Evolutionary conservation across 2,113 vertebrate species (phyloP), one percentile per base, ranked within the genome.

Genomic region (Rhadina sibilatrix): DNA sequence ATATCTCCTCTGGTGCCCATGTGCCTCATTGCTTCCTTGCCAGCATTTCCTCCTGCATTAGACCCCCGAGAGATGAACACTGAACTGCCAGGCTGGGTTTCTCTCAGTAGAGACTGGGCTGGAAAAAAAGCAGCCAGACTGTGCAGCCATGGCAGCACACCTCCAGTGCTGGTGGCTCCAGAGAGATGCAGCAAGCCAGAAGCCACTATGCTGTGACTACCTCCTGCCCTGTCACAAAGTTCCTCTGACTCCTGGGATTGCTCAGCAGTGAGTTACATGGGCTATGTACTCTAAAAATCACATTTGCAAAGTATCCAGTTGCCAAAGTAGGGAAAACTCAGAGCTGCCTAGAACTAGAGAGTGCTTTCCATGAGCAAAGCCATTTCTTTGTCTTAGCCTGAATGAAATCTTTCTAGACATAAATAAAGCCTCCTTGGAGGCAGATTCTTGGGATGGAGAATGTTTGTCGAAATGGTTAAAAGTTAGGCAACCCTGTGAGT

Each of bases 51-150:
- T 87, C 42, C 56, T 35, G 61, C 1, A 0, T 42, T 49, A 61
- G 76, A 77, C 50, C 49, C 5, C 0, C 0, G 1, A 60, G 53
- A 52, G 23, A 80, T 0, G 2, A 49, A 27, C 47, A 11, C 37
- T n/a, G 19, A 76, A 17, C n/a, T 60, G 71, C 20, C 1, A 25
- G 3, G 9, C 35, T 72, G 63, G 28, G 31, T 53, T 94, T 69
- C 42, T 65, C 33, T 89, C 54, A 12, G 28, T 16, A 31, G 3
- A 15, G 35, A 24, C 35, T 4, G 7, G 40, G 54, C 66, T 80
- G 76, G 66, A 47, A 65, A 70, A 63, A 71, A 82, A 63, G 23
- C 72, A 84, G 23, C 37, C 0, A 1, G 35, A 31, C 25, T 30
- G n/a, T 63, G 35, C 0, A 14, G 47, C 21, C 77, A n/a, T 19